Base-by-base conservation (phyloP, 2,113 vertebrate species). In the Lagopus leucura region DNA sequence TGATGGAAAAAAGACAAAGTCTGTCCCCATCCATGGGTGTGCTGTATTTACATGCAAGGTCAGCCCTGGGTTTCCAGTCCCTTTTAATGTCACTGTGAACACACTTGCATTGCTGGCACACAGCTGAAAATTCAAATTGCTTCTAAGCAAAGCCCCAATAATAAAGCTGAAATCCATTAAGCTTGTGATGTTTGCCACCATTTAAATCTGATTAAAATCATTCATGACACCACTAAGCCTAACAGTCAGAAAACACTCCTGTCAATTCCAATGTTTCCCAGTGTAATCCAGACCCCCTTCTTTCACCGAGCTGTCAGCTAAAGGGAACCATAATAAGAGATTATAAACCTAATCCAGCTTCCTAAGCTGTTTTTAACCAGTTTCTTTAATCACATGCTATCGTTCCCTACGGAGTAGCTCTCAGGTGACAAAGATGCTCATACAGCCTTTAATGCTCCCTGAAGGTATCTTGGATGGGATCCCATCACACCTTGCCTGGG, bases 101-200 rank as follows among this genome's bases (percentile, higher is more conserved):
- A 85, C 66, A 69, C 88, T 94, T 18, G 52, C 88, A 66, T 3
- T 42, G 85, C 63, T 82, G 88, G 74, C 94, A 88, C 83, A 64
- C 88, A 76, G 91, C 52, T 89, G 92, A 94, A 97, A 93, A 95
- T 94, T 94, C 83, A 94, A 96, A 96, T 36, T 95, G 94, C 94
- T 95, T 90, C 88, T 63, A 88, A 87, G 93, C 88, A 96, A 96
- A 97, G 93, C 93, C 70, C 82, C 90, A 91, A 50, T 95, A 94
- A 95, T 92, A 95, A 96, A 94, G 93, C 91, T 14, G 38, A 96
- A 96, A 97, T 96, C 95, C 95, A 94, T 92, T 96, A 96, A 97
- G 96, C 94, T 64, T 54, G 80, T 82, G 92, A 95, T 96, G 90
- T 95, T 96, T 96, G 96, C 83, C 94, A 93, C 95, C 70, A 86